Percentiles rank a stretch among this genome's conserved stretches.
phyloP scores from a whole-genome alignment of 53 echinoderm and acorn worm species.

The Actinopyga echinites region DNA sequence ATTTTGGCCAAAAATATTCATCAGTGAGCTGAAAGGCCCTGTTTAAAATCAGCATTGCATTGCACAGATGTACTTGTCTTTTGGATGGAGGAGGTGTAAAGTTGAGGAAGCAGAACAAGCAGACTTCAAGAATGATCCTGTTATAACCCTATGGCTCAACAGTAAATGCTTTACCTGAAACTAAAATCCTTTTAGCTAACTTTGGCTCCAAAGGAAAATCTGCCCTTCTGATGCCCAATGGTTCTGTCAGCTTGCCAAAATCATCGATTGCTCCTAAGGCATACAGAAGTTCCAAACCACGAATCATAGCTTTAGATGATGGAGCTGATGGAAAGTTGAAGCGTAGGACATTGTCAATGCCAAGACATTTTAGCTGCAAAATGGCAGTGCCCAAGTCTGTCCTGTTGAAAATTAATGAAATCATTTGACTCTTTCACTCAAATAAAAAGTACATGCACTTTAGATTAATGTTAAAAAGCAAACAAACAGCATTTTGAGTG shows the following conservation, averaged over 20 bases:
- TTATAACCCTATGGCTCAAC: too few species aligned
- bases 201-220: conserved; percentile 94
- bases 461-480: neutral
- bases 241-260: conserved; percentile 85
- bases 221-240: conserved; percentile 89
- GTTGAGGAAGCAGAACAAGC: too few species aligned
- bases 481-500: neutral
- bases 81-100: too few species aligned
- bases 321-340: conserved; percentile 96
- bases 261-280: conserved; percentile 91
- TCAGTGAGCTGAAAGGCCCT: too few species aligned
- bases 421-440: neutral
- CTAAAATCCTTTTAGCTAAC: conserved; percentile 91
- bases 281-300: conserved; percentile 92
- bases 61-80: too few species aligned
- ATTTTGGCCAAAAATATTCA: too few species aligned
- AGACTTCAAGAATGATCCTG: too few species aligned
- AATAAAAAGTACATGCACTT: neutral
- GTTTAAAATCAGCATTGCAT: too few species aligned
- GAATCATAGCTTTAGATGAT: conserved; percentile 86
- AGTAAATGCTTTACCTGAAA: conserved; percentile 70
- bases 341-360: conserved; percentile 94
- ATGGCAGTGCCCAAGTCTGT: conserved; percentile 86
- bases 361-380: conserved; percentile 91
- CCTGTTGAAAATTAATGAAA: conserved; percentile 43